phyloP scores from a whole-genome alignment of 2,888 invertebrate genomes.

The Harmothoe impar region DNA sequence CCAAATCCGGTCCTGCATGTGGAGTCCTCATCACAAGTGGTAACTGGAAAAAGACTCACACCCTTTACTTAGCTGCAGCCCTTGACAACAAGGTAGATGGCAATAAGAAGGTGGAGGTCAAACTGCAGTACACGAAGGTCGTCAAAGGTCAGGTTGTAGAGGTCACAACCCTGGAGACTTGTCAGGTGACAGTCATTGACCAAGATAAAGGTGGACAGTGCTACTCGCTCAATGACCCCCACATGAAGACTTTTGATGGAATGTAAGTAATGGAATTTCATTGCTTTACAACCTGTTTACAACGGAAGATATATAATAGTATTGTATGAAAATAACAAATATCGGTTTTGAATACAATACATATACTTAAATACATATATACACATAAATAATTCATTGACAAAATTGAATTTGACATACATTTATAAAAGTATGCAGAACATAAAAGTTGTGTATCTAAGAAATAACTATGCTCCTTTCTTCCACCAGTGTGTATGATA shows the following conservation, averaged over 20 bases:
- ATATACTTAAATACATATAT: too few species aligned
- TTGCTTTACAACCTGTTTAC: too few species aligned
- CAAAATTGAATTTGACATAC: too few species aligned
- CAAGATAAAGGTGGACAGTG: slow-evolving; percentile 35
- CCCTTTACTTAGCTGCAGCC: slow-evolving; percentile 25
- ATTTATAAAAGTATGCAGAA: too few species aligned
- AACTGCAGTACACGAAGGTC: slow-evolving; percentile 46
- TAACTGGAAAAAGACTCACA: slow-evolving; percentile 3
- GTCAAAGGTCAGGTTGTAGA: slow-evolving; percentile 20
- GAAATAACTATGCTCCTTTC: too few species aligned
- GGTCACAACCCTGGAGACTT: slow-evolving; percentile 12
- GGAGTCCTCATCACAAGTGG: not conserved
- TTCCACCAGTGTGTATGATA: too few species aligned
- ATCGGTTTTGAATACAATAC: too few species aligned
- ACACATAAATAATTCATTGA: too few species aligned
- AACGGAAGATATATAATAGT: too few species aligned
- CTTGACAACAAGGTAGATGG: slow-evolving; percentile 52
- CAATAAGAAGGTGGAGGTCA: not conserved
- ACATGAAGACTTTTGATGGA: slow-evolving; percentile 52
- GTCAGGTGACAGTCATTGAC: slow-evolving; percentile 24
- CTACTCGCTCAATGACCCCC: slow-evolving; percentile 37
- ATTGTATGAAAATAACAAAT: too few species aligned
- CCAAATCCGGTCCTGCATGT: slow-evolving; percentile 31
- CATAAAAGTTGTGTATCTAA: too few species aligned
- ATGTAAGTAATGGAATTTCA: too few species aligned